Conservation (phyloP, 1,140 invertebrate genomes). For the Portunus trituberculatus region DNA sequence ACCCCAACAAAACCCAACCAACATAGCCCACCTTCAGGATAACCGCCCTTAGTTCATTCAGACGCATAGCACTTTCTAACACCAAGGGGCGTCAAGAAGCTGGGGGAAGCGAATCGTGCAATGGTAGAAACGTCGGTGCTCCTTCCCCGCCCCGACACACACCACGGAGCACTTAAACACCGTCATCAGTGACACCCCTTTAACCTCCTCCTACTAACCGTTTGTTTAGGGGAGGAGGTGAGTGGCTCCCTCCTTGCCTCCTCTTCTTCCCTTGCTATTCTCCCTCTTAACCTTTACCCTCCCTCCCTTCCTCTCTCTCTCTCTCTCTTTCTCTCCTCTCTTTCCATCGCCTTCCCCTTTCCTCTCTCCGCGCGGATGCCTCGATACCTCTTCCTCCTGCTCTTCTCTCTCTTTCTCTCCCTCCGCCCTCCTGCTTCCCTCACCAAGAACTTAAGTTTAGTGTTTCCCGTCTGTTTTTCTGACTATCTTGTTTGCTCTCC, state of each 20-base stretch:
- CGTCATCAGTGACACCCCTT: slow-evolving; percentile 64
- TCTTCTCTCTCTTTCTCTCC: background rate
- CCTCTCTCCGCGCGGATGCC: background rate
- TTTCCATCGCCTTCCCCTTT: slow-evolving; percentile 26
- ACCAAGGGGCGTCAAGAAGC: background rate
- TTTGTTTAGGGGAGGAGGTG: slow-evolving; percentile 63
- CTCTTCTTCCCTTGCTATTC: background rate
- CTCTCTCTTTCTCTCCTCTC: slow-evolving; percentile 33
- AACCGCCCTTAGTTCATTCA: slow-evolving; percentile 1
- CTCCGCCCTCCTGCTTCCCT: background rate
- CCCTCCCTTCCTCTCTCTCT: slow-evolving; percentile 28
- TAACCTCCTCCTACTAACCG: slow-evolving; percentile 54
- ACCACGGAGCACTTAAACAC: slow-evolving; percentile 57
- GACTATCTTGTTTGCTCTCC: too few relatives aligned
- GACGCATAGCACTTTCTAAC: background rate
- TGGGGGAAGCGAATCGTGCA: slow-evolving; percentile 38
- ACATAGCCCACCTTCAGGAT: background rate
- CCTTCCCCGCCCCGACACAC: slow-evolving; percentile 41
- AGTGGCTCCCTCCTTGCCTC: background rate
- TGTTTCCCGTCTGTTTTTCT: too few relatives aligned
- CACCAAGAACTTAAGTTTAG: too few relatives aligned
- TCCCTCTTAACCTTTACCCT: background rate
- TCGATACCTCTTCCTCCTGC: background rate
- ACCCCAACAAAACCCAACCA: slow-evolving; percentile 12
- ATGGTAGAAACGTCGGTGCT: slow-evolving; percentile 55